Base-by-base conservation (phyloP, 2,113 vertebrate species). In the Plectropomus leopardus region DNA sequence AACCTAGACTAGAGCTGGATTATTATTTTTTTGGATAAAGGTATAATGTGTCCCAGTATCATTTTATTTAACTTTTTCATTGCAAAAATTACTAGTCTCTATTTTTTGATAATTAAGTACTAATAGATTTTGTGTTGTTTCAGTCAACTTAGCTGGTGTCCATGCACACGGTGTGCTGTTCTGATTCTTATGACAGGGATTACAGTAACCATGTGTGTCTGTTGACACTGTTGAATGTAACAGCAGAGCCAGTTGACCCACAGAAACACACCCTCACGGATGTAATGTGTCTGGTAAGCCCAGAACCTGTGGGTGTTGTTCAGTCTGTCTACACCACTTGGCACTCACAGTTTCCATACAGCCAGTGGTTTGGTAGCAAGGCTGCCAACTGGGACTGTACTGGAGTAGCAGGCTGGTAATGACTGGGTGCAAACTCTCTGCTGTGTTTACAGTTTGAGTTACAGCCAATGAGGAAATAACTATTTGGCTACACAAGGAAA, bases 301-400 rank as follows among this genome's bases (percentile, higher is more conserved):
- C 23, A 17, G 76, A 71, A 36, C 24, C 21, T 71, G 51, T 78
- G 63, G 80, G 48, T 70, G 72, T 54, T 47, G 63, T 57, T 59
- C 45, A 28, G 53, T 21, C 44, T 64, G 75, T 75, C 80, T 36
- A 3, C 21, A 28, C 40, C 45, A 48, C 16, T 24, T 53, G 58
- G 34, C 53, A 34, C 48, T 86, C 82, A 84, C 69, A 79, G 40
- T 90, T 88, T 89, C 81, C 84, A 73, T 66, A n/a, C 17, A 80
- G 68, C 61, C 54, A 26, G 48, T 45, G 34, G 51, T 73, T 87
- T 17, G 28, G 60, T 42, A 34, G 26, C 50, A 10, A 48, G 19
- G 8, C 24, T 59, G 55, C 75, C 58, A 69, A 32, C 73, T 47
- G 61, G 53, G 61, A 28, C 45, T 1, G 51, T 1, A 54, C 68